Evolutionary conservation across 2,888 invertebrate species (phyloP), one percentile per base, ranked within the genome.

Genomic region (Pedicia rivosa): DNA sequence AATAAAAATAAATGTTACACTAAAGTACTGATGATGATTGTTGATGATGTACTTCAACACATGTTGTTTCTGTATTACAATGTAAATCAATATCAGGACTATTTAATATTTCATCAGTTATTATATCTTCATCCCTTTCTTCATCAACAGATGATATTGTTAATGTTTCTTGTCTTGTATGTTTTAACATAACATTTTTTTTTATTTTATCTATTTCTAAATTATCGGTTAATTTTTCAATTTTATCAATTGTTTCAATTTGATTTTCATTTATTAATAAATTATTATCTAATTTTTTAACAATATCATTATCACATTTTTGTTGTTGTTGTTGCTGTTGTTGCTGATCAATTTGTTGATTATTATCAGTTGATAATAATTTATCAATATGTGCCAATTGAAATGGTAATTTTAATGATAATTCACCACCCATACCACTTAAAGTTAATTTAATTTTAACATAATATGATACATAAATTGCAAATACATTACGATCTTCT

Each of bases 401-500:
- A 54, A 86, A 86, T 1, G 86, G 86, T 35, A 86, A 57, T 55
- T 86, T 86, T 2, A 84, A 59, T 1, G 80, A 78, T 6, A 86
- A 61, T 40, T 80, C 79, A 2, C 83, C 82, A 1, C 83, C 82
- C 70, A 87, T 81, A 3, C 80, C 74, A 41, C 83, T 82, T 16
- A 84, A 68, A 1, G 79, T 66, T 0, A 86, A 65, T 59, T 86
- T 86, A 1, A 87, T 78, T 70, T 88, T 87, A 6, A 87, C 84
- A 54, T 88, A 88, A 55, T 88, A 88, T 0, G 86, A 84, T 8
- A 88, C 87, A 62, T 87, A 87, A 48, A 88, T 88, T 37, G 87
- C 87, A 51, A 87, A 87, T 0, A 82, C 84, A 56, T 87, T 87
- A 40, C 84, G 69, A 46, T 83, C 83, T 44, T 82, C 78, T n/a